A percentile compares a stretch with the other conserved stretches of the same genome.
Evolutionary conservation across 2,113 vertebrate species (phyloP).

Genomic region (Ailuropoda melanoleuca): DNA sequence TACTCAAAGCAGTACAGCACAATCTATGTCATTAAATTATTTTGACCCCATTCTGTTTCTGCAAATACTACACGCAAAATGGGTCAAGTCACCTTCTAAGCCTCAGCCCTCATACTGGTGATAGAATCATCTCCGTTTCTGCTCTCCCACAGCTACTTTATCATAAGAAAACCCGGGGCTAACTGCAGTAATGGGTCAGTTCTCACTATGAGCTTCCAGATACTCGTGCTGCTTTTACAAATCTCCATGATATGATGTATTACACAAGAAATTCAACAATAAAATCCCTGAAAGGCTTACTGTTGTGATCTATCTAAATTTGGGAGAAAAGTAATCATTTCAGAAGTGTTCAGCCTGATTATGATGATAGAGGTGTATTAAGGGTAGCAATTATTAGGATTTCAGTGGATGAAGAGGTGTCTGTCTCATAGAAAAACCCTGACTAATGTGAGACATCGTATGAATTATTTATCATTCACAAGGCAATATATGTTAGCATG

Average conservation of each 20-base stretch:
- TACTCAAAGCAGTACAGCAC: neutral
- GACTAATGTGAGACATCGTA: neutral
- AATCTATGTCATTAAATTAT: neutral
- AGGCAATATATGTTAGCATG: neutral
- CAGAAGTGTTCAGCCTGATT: neutral
- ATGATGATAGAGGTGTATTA: neutral
- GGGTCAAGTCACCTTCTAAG: neutral
- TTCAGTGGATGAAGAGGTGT: neutral
- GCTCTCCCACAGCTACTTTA: neutral
- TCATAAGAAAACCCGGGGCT: neutral
- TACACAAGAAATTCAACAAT: neutral
- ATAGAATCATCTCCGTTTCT: neutral
- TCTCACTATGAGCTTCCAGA: neutral
- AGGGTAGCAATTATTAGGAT: neutral
- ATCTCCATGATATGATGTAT: neutral
- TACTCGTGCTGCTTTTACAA: neutral
- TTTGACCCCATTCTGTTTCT: neutral
- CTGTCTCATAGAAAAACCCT: neutral
- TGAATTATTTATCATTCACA: constrained; percentile 46
- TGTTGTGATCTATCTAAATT: neutral
- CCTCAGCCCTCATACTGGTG: neutral
- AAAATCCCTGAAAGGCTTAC: neutral
- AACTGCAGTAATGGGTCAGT: neutral
- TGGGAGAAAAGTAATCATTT: neutral
- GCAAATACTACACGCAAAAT: neutral